phyloP scores from a whole-genome alignment of 2,797 vertebrate species.

The Hemibagrus guttatus region DNA sequence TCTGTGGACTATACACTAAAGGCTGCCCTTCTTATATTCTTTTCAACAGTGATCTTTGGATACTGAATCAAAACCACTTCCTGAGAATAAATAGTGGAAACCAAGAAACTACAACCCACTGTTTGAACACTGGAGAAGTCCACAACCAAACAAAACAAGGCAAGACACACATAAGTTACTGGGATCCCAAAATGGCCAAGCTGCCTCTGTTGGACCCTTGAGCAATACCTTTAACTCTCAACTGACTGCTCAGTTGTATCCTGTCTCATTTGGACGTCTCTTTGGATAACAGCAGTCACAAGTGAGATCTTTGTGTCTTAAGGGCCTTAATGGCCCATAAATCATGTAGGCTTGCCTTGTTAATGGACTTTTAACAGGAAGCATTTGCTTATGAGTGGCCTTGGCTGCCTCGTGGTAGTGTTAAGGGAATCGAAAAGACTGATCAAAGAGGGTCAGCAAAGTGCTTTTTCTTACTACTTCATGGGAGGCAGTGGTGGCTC shows the following conservation, averaged over 20 bases:
- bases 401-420: neutral
- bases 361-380: slow-evolving; percentile 12
- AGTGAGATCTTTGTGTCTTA: neutral
- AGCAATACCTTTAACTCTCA: neutral
- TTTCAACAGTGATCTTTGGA: too few species aligned
- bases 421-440: neutral
- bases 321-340: neutral
- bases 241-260: neutral
- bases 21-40: neutral
- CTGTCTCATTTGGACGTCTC: neutral
- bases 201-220: neutral
- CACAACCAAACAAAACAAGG: neutral
- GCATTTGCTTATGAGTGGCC: neutral
- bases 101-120: neutral
- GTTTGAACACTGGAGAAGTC: neutral
- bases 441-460: neutral
- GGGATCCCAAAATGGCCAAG: neutral
- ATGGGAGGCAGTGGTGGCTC: neutral
- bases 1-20: neutral
- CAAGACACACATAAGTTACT: neutral
- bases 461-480: neutral
- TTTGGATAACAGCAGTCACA: neutral
- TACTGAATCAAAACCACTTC: neutral
- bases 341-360: neutral
- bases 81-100: neutral